These are phyloP conservation scores for Steromphala cineraria DNA, from an alignment of 2,888 invertebrate genomes.

Conservation along the genomic window DNA sequence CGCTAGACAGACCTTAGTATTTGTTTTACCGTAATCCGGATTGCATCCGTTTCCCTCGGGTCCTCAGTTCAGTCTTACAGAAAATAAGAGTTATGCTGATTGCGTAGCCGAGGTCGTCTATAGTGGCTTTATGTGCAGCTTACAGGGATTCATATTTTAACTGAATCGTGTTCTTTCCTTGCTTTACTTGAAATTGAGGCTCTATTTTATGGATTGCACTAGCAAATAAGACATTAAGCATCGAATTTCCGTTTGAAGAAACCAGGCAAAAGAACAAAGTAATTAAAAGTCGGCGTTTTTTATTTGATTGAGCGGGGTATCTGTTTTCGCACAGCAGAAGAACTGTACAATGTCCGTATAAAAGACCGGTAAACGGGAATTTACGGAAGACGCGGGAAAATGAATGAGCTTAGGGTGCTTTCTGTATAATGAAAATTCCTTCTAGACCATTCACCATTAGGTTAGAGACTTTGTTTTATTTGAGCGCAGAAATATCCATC, in stretches of 20 bases:
- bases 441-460: neutral
- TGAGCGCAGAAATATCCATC: neutral
- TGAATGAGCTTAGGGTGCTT: neutral
- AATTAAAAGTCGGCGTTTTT: conserved; percentile 12
- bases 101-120: too few species aligned
- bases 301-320: neutral
- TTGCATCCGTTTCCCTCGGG: too few species aligned
- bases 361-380: conserved; percentile 6
- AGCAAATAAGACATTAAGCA: conserved; percentile 10
- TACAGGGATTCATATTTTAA: too few species aligned
- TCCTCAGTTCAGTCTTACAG: too few species aligned
- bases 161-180: too few species aligned
- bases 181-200: neutral
- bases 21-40: too few species aligned
- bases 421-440: neutral
- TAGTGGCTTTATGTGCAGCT: too few species aligned
- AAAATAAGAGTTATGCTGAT: too few species aligned
- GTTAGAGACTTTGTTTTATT: neutral
- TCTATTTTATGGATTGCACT: neutral
- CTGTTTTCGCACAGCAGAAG: neutral
- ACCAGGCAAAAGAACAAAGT: neutral
- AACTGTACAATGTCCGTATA: neutral
- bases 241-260: neutral
- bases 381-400: neutral
- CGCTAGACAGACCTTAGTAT: too few species aligned